These are phyloP conservation scores for Oceanites oceanicus DNA, from an alignment of 2,113 vertebrate species.

Conservation along the genomic window DNA sequence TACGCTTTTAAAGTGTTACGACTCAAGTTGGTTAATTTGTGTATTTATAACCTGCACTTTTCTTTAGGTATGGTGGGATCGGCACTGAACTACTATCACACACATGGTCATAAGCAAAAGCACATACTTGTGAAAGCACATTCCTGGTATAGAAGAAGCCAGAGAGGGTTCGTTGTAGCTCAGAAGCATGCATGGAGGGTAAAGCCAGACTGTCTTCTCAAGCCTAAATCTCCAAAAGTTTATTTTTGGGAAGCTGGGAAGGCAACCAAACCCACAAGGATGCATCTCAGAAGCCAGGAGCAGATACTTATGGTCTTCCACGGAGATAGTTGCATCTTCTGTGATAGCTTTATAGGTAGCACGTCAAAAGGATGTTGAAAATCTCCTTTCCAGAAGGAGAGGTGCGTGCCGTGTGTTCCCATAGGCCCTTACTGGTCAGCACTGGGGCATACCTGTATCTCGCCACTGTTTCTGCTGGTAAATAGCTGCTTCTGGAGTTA, in stretches of 20 bases:
- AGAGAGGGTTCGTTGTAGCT: neutral
- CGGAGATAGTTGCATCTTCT: neutral
- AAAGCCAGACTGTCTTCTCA: neutral
- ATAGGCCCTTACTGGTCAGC: neutral
- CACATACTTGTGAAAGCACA: neutral
- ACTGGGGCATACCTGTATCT: neutral
- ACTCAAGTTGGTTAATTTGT: neutral
- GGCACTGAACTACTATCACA: neutral
- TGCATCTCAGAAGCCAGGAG: neutral
- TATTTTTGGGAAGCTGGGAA: neutral
- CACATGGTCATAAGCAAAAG: rapidly evolving
- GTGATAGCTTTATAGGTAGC: neutral
- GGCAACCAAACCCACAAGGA: neutral
- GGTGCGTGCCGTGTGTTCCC: neutral
- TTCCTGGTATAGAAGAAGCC: neutral
- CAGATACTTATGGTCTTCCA: neutral
- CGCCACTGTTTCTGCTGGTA: neutral
- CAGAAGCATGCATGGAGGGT: neutral
- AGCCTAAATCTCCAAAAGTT: neutral
- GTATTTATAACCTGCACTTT: neutral
- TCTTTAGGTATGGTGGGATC: neutral
- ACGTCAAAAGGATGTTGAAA: neutral
- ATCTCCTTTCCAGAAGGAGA: neutral
- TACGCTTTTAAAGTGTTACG: neutral
- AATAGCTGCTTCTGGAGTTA: neutral